Evolutionary conservation across 2,888 invertebrate species (phyloP), one percentile per base, ranked within the genome.

Genomic region (Cerceris ruficornis): DNA sequence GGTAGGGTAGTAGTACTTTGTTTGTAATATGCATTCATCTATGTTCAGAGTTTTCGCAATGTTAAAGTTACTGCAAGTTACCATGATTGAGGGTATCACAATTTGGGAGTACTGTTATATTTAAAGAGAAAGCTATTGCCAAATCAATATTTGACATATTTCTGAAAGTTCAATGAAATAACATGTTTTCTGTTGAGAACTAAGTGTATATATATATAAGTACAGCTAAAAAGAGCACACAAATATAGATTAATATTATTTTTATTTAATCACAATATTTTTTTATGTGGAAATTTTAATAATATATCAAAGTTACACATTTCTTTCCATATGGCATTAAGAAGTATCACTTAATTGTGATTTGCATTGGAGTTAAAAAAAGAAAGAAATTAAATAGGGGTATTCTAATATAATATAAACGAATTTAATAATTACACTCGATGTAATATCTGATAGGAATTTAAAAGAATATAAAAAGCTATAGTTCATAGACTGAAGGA

Each of bases 391-490:
- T 39, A 57, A 43, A 42, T 59, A 39, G 60, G 76, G 67, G 46
- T 74, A n/a, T n/a, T n/a, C n/a, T n/a, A 74, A 73, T 65, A 68
- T 28, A 28, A 28, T 54, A 75, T 42, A 72, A 70, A 73, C 61
- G 57, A 83, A 83, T 81, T 78, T 78, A 78, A 74, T 71, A 72
- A 59, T 52, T 72, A 71, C 43, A 58, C 14, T 55, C 17, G 74
- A 58, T 59, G 5, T 60, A 82, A 57, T 9, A 68, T 54, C 42
- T 43, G 43, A 50, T 13, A 58, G 15, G 15, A 46, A 11, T 59
- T 59, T 62, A 39, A 14, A n/a, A 43, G 46, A 50, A 64, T 59
- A 71, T 60, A 59, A 49, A 39, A 14, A 80, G 61, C 14, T 49
- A 71, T 61, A 55, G 43, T 46, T 52, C 41, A 17, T 55, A 68